Evolutionary conservation across 2,113 vertebrate genomes (phyloP).

Genomic region (Callochromis pleurospilus): DNA sequence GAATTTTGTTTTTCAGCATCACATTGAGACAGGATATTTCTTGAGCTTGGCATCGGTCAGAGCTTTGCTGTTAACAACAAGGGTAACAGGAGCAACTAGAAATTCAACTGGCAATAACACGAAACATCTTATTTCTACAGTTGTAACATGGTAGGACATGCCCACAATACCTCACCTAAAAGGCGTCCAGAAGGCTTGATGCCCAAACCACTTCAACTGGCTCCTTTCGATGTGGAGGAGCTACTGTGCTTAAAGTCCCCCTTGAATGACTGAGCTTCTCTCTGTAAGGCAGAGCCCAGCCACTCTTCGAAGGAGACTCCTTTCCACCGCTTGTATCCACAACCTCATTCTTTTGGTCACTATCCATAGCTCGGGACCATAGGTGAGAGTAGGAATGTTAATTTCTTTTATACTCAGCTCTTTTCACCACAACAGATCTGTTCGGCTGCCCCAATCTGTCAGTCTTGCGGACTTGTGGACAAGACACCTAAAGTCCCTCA

Average conservation of each 20-base stretch:
- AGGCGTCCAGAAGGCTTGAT: not conserved
- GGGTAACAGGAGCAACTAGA: not conserved
- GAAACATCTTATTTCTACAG: not conserved
- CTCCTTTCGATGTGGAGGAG: not conserved
- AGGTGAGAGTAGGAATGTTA: not conserved
- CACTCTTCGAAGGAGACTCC: not conserved
- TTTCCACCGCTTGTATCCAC: rapidly evolving
- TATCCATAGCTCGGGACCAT: not conserved
- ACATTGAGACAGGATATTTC: rapidly evolving
- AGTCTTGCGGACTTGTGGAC: rapidly evolving
- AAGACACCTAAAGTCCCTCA: not conserved
- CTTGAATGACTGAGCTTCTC: not conserved
- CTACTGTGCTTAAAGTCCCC: not conserved
- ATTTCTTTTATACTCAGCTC: not conserved
- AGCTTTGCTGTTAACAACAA: not conserved
- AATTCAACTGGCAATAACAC: not conserved
- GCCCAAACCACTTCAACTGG: not conserved
- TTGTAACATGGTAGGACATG: not conserved
- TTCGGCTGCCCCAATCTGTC: not conserved
- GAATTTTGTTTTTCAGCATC: not conserved
- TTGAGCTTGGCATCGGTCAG: not conserved
- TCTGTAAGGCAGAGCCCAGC: not conserved
- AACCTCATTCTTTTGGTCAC: not conserved
- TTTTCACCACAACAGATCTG: not conserved
- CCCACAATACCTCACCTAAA: not conserved